phyloP scores from a whole-genome alignment of 2,797 vertebrate genomes.

The Bothrops alternatus region DNA sequence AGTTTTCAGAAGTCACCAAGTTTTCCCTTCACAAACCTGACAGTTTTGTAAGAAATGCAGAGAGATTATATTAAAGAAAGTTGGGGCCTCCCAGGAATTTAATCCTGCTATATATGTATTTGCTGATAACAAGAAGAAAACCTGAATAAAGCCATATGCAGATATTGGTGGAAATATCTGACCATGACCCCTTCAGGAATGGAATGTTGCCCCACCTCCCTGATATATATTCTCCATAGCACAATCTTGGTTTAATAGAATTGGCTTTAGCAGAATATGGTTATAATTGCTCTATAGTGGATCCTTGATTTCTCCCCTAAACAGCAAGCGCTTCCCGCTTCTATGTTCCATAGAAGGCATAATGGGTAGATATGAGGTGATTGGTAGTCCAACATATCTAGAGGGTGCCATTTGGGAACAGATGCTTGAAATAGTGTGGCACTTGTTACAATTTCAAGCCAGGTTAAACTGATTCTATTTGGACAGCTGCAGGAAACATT shows the following conservation, averaged over 20 bases:
- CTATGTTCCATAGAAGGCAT: background rate
- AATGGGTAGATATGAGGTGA: background rate
- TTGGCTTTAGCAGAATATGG: background rate
- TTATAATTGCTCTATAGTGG: background rate
- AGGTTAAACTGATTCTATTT: background rate
- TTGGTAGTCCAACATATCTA: background rate
- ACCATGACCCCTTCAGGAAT: background rate
- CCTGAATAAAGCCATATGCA: background rate
- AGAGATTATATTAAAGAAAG: background rate
- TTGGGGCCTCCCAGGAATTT: too few species aligned
- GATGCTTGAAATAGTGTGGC: too few species aligned
- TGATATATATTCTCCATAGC: background rate
- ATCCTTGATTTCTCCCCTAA: background rate
- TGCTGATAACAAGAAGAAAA: background rate
- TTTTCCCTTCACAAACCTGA: background rate
- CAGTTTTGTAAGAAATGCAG: background rate
- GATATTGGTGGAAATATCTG: background rate
- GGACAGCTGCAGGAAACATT: background rate
- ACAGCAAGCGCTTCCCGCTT: background rate
- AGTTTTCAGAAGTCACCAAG: background rate
- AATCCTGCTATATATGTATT: background rate
- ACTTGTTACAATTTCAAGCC: background rate
- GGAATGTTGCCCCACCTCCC: background rate
- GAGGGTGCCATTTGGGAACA: too few species aligned
- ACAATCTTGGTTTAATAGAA: background rate